These are phyloP conservation scores for Temnothorax unifasciatus DNA, from an alignment of 2,888 invertebrate genomes.

Conservation along the genomic window DNA sequence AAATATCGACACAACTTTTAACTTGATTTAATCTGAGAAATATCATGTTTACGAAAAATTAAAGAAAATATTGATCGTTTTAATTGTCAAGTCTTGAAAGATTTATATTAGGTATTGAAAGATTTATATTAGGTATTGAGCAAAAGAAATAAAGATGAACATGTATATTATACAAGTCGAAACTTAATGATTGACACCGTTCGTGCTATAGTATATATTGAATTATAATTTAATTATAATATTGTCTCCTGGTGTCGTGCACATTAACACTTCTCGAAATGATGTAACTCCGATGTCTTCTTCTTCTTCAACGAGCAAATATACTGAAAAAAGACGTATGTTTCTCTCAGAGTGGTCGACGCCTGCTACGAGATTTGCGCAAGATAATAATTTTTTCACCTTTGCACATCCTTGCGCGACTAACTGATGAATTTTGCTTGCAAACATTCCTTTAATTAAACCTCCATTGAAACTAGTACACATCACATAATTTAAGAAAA, in stretches of 20 bases:
- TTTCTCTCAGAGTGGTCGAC: slow-evolving; percentile 64
- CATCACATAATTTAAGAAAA: neutral
- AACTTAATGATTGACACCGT: neutral
- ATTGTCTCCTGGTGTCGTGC: slow-evolving; percentile 38
- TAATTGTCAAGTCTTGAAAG: neutral
- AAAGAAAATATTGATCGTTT: neutral
- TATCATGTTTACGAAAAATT: neutral
- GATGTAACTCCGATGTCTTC: slow-evolving; percentile 9
- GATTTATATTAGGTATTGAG: neutral
- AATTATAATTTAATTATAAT: neutral
- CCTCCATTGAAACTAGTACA: neutral
- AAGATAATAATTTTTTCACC: slow-evolving; percentile 58
- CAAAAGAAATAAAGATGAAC: neutral
- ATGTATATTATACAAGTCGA: neutral
- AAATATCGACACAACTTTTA: neutral
- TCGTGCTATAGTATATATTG: neutral
- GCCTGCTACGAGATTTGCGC: slow-evolving; percentile 62
- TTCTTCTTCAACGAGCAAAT: slow-evolving; percentile 27
- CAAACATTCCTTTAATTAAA: neutral
- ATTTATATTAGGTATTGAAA: neutral
- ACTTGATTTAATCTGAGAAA: neutral
- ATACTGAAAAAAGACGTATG: slow-evolving; percentile 60
- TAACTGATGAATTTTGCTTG: slow-evolving; percentile 37
- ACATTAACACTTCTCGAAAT: slow-evolving; percentile 45
- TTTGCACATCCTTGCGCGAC: slow-evolving; percentile 24